phyloP scores from a whole-genome alignment of 2,888 invertebrate genomes.

The Caenorhabditis auriculariae region DNA sequence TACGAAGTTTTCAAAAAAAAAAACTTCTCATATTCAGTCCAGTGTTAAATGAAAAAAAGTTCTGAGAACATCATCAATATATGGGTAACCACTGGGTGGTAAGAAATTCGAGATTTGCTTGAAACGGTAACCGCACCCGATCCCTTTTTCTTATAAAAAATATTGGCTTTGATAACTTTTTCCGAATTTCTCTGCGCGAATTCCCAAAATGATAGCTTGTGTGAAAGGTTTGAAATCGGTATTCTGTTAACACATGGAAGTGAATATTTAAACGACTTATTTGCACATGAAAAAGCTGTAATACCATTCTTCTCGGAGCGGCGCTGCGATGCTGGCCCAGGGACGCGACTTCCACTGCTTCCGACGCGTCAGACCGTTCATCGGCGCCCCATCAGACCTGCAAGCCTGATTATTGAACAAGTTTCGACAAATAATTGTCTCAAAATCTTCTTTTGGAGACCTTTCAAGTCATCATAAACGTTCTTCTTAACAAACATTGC shows the following conservation, averaged over 20 bases:
- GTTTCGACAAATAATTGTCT: no score
- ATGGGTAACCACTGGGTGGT: background rate
- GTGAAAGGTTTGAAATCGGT: no score
- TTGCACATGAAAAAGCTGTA: constrained; percentile 4
- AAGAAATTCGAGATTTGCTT: background rate
- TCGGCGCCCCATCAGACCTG: constrained; percentile 20
- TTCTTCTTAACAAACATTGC: no score
- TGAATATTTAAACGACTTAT: constrained; percentile 10
- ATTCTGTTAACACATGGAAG: constrained; percentile 2
- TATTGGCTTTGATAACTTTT: background rate
- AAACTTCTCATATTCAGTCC: no score
- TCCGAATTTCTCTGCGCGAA: no score
- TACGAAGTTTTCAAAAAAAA: no score
- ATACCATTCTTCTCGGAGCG: constrained; percentile 26
- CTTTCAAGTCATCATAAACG: no score
- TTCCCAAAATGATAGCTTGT: no score
- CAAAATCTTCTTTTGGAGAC: no score
- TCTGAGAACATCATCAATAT: background rate
- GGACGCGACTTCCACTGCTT: constrained; percentile 40
- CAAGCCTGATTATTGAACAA: no score
- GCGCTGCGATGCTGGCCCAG: constrained; percentile 38
- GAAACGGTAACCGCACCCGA: background rate
- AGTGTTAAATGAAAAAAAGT: background rate
- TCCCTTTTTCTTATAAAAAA: background rate
- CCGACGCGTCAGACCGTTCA: constrained; percentile 39